Conservation (phyloP, 2,113 vertebrate genomes). For the Perca fluviatilis region DNA sequence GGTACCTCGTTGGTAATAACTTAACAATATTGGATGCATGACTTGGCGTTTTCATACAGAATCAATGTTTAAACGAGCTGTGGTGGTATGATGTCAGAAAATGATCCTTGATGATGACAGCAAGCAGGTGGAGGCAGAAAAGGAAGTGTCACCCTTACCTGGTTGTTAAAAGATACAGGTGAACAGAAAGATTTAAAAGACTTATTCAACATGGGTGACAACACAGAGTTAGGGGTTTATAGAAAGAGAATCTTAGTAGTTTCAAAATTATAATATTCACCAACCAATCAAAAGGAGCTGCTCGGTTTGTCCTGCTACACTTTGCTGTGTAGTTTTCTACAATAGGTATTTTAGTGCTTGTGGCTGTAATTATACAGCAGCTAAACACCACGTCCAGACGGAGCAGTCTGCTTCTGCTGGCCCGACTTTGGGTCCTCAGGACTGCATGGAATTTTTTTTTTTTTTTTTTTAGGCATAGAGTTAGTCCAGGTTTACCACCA, state of each 20-base stretch:
- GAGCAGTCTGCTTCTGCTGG: constrained; percentile 4
- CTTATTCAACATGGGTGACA: neutral
- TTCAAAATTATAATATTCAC: neutral
- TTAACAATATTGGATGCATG: neutral
- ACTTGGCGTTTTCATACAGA: neutral
- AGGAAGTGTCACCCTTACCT: neutral
- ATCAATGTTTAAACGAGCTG: neutral
- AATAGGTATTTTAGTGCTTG: constrained; percentile 53
- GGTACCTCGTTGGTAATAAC: neutral
- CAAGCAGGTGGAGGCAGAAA: neutral
- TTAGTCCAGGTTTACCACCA: constrained; percentile 20
- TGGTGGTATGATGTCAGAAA: neutral
- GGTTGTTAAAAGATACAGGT: neutral
- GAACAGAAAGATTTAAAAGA: neutral
- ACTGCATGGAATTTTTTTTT: constrained; percentile 17
- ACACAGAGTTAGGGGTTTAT: neutral
- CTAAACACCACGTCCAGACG: constrained; percentile 44
- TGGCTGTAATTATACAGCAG: constrained; percentile 63
- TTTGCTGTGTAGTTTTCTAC: constrained; percentile 25
- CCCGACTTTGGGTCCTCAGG: constrained; percentile 14
- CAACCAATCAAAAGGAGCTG: neutral
- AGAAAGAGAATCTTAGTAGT: neutral
- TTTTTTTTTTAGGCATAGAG: constrained; percentile 1
- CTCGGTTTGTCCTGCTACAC: neutral
- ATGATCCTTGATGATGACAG: neutral